These are phyloP conservation scores for Martes martes DNA, from an alignment of 2,113 vertebrate genomes.

Conservation along the genomic window DNA sequence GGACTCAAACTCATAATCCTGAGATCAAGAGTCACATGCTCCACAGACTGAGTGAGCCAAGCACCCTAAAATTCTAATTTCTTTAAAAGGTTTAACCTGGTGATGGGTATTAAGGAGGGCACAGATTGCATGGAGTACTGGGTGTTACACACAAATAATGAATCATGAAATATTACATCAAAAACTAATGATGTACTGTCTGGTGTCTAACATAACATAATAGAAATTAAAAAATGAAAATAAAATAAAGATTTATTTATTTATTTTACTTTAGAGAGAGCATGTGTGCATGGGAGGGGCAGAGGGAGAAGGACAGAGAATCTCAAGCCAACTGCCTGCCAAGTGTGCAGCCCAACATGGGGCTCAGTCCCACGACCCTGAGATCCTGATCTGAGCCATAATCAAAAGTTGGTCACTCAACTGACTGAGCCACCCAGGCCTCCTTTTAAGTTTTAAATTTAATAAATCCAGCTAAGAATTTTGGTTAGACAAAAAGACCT, in stretches of 20 bases:
- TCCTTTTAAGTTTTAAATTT: neutral
- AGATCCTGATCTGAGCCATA: neutral
- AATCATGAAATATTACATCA: too few species aligned
- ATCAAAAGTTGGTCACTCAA: neutral
- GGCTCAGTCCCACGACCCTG: neutral
- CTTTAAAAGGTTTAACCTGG: neutral
- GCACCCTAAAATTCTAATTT: neutral
- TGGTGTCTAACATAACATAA: too few species aligned
- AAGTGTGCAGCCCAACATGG: neutral
- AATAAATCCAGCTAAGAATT: slow-evolving; percentile 1
- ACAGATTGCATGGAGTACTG: too few species aligned
- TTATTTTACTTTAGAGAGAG: neutral
- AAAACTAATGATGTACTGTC: too few species aligned
- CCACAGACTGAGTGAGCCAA: neutral
- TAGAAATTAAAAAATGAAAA: too few species aligned
- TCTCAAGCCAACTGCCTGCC: neutral
- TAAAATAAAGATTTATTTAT: neutral
- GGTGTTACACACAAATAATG: too few species aligned
- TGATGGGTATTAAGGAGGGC: too few species aligned
- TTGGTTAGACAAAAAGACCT: neutral
- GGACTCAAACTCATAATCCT: neutral
- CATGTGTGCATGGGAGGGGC: neutral
- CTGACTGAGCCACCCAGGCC: neutral
- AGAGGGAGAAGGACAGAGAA: neutral
- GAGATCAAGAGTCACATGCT: neutral